Base-by-base conservation (phyloP, 1,140 invertebrate species). In the Megalonaias nervosa region DNA sequence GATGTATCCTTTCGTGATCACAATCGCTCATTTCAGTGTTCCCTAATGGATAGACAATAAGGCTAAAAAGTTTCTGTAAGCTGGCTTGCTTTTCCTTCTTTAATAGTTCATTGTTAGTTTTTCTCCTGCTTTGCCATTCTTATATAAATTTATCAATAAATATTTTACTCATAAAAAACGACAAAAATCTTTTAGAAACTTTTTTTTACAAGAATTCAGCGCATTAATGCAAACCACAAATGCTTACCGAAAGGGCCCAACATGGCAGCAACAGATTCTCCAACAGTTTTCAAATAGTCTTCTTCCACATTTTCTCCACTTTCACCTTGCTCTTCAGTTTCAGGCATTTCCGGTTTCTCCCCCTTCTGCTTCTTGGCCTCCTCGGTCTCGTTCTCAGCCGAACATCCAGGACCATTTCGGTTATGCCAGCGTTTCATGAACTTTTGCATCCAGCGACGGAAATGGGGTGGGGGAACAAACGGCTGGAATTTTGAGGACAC, bases 171-270 rank as follows among this genome's bases (percentile, higher is more conserved):
- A 48, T 48, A 48, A 48, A 48, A 38, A 48, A 48, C 0, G 1
- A 48, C 38, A 48, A 48, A 48, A 48, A 48, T 48, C 4, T 11
- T 48, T 48, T 48, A 6, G 38, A 48, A 48, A 48, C 38, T 6
- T 9, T n/a, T n/a, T 31, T 31, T 5, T 31, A 31, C 31, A 31
- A 31, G 31, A 31, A 31, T 31, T 31, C 31, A 31, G 31, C 31
- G 31, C 31, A 31, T 31, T 48, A 9, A 48, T 5, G 38, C 11
- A 48, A 48, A 48, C 9, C 9, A 48, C 38, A 48, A 48, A 11
- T 48, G 80, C 85, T 80, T 81, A 89, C 90, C 92, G 64, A 93
- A 86, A 17, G 91, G 91, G 84, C 93, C 91, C 70, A 93, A 84
- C 74, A 92, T 90, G 64, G 91, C 88, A 23, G 91, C 82, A 71